Base-by-base conservation (phyloP, 1,140 invertebrate genomes). In the Apis dorsata region DNA sequence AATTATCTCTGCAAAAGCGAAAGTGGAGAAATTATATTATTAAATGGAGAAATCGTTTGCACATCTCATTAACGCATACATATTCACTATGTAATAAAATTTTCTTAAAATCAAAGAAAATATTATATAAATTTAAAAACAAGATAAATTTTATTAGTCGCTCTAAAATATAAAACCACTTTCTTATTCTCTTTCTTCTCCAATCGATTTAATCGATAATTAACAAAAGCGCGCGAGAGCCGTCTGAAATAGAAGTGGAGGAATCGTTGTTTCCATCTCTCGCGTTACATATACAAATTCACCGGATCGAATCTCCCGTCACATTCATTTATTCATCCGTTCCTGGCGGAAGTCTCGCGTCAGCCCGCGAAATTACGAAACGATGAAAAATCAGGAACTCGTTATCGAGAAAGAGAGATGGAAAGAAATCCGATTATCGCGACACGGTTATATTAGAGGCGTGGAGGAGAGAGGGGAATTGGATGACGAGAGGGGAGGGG, bases 281-380 rank as follows among this genome's bases (percentile, higher is more conserved):
- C 81, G 34, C 65, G 75, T 73, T 78, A 68, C 79, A 60, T 59
- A 89, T 89, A 87, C 85, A 88, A 89, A 89, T 89, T 70, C 1
- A 51, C 7, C 65, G 71, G 44, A 76, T 28, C 86, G 84, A 88
- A 85, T 85, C 83, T 83, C 49, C 85, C 85, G 85, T 49, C 81
- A 71, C 83, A 89, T 89, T 86, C 87, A 89, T 44, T 89, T 89
- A 79, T 89, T 89, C 85, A 88, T 85, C 34, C 68, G 68, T 24
- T 51, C 7, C 49, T 53, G 68, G 9, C 49, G 68, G 68, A 70
- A 70, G 49, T 2, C 13, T n/a, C 49, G 44, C 44, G 66, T 69
- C 44, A 69, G 66, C 82, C 55, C 63, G 69, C 51, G 65, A 74
- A 59, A 86, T 87, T 87, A 87, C 79, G 66, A 86, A 83, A 86